Percentiles rank a stretch among this genome's conserved stretches.
Conservation (phyloP, 1,140 invertebrate species). For the Bacillus rossius region DNA sequence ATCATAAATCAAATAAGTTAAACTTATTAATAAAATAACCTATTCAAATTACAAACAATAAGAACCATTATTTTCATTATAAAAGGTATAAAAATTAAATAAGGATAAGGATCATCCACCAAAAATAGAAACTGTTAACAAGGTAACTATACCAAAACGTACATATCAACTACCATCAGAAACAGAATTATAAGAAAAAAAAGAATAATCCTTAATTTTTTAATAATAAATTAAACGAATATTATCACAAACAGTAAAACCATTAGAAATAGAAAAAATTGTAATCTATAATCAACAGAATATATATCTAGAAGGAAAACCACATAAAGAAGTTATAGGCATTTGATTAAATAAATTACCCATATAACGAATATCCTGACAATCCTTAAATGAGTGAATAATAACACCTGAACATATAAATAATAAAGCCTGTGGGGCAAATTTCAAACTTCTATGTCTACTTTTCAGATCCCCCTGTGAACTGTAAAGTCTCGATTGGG, state of each 20-base stretch:
- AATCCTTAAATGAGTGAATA: too few species aligned
- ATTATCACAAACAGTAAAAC: constrained; percentile 48
- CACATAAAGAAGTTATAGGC: constrained; percentile 60
- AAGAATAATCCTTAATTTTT: constrained; percentile 42
- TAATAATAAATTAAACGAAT: constrained; percentile 50
- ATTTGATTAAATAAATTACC: too few species aligned
- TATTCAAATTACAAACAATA: constrained; percentile 28
- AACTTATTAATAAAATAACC: too few species aligned
- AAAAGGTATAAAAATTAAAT: too few species aligned
- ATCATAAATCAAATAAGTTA: too few species aligned
- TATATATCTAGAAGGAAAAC: constrained; percentile 55
- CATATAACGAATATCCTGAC: too few species aligned
- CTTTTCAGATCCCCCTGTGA: too few species aligned
- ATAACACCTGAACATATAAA: too few species aligned
- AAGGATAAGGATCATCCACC: constrained; percentile 40
- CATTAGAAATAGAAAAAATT: constrained; percentile 47
- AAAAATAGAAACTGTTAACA: constrained; percentile 47
- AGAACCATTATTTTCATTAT: constrained; percentile 15
- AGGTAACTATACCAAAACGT: constrained; percentile 43
- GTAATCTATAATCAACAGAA: constrained; percentile 42
- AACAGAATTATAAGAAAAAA: constrained; percentile 39
- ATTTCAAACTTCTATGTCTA: too few species aligned
- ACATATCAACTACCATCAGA: constrained; percentile 44
- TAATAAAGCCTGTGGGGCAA: too few species aligned
- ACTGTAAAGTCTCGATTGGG: too few species aligned